Percentiles rank a stretch among this genome's conserved stretches.
Evolutionary conservation across 2,888 invertebrate species (phyloP).

Genomic region (Cerceris rybyensis): DNA sequence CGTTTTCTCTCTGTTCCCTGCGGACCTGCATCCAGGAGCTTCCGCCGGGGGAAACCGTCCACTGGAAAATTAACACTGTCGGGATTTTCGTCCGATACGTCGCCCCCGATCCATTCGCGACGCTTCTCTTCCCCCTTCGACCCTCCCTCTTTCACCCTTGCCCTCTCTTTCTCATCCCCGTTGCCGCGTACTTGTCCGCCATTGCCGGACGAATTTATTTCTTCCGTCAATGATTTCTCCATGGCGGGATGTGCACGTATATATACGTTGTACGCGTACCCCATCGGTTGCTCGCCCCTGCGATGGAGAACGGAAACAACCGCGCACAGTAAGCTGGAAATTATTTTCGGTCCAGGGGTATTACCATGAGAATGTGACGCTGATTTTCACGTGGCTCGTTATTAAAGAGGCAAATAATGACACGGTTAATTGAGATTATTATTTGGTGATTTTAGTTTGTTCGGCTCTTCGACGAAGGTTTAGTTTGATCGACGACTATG

Average conservation of each 20-base stretch:
- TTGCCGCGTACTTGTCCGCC: constrained; percentile 33
- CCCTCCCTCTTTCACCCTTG: not conserved
- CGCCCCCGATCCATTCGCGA: constrained; percentile 51
- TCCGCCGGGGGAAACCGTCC: constrained; percentile 71
- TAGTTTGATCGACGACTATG: constrained; percentile 12
- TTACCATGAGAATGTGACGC: constrained; percentile 57
- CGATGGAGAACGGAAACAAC: constrained; percentile 46
- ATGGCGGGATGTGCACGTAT: constrained; percentile 34
- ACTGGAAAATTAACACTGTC: constrained; percentile 78
- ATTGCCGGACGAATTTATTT: constrained; percentile 59
- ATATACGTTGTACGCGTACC: constrained; percentile 33
- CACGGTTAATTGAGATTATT: constrained; percentile 21
- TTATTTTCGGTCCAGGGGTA: constrained; percentile 42
- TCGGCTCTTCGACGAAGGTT: not conserved
- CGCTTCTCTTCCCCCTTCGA: constrained; percentile 1
- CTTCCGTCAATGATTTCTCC: constrained; percentile 54
- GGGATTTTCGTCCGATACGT: constrained; percentile 74
- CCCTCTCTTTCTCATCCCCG: not conserved
- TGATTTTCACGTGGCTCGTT: constrained; percentile 40
- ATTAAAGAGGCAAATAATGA: constrained; percentile 1
- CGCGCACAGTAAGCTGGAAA: constrained; percentile 46
- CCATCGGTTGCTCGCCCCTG: constrained; percentile 5
- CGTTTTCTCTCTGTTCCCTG: constrained; percentile 58
- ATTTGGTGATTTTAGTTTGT: not conserved
- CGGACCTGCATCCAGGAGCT: constrained; percentile 55